Base-by-base conservation (phyloP, 23 tunicate genomes). In the Clavelina lepadiformis region DNA sequence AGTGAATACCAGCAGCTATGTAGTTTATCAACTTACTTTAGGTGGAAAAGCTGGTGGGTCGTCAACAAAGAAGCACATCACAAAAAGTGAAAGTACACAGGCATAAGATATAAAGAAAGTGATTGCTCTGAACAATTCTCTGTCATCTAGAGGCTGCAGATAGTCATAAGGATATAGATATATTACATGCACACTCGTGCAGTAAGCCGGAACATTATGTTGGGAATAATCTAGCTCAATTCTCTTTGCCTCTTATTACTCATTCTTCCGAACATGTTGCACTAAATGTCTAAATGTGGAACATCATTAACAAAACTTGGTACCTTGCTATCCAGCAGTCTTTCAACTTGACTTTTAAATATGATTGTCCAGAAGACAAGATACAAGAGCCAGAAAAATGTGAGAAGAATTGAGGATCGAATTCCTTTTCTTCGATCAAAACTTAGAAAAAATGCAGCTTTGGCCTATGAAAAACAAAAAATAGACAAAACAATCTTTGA, bases 11-110 rank as follows among this genome's bases (percentile, higher is more conserved):
- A n/a, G n/a, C n/a, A n/a, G n/a, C n/a, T n/a, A n/a, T n/a, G n/a
- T n/a, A n/a, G n/a, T n/a, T n/a, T n/a, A n/a, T n/a, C n/a, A 22
- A 45, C 72, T 66, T 46, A 66, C 72, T 13, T 66, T 66, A 7
- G 72, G 72, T 5, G 72, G 72, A 24, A 45, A 23, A 20, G 72
- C 72, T 2, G 56, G 34, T 5, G 72, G 57, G 3, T 46, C 28
- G 57, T 66, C 72, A 8, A 66, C 72, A 28, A 66, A 45, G 44
- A 66, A 66, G 33, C 33, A 66, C 72, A 66, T 66, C n/a, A 66
- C 33, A 45, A 45, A 4, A 27, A 46, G 57, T 2, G 72, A 56
- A 25, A 66, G 7, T n/a, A 66, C 72, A 33, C 41, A 66, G 7
- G 35, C 72, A 46, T 66, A 66, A 46, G 72, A 66, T 2, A 46